Percentiles rank a stretch among this genome's conserved stretches.
Evolutionary conservation across 2,113 vertebrate genomes (phyloP).

Genomic region (Amia ocellicauda): DNA sequence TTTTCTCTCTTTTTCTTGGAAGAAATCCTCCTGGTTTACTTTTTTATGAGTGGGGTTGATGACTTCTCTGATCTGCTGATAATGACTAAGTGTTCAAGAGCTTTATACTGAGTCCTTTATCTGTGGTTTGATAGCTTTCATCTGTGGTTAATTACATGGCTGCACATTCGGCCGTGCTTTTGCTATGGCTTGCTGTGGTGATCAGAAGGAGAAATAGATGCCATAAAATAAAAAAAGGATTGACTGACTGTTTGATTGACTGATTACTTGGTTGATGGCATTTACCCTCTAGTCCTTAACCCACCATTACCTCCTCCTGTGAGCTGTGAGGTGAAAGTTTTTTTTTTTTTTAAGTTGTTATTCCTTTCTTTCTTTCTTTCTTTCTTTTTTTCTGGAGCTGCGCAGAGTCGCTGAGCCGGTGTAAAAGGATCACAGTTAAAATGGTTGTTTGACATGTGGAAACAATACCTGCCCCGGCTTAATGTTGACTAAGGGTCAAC

Average conservation of each 20-base stretch:
- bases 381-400: background rate
- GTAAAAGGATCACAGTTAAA: slow-evolving; percentile 49
- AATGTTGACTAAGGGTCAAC: slow-evolving; percentile 41
- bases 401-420: slow-evolving; percentile 31
- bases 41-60: too few relatives aligned
- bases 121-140: too few relatives aligned
- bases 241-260: background rate
- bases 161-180: too few relatives aligned
- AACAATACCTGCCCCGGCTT: slow-evolving; percentile 49
- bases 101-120: too few relatives aligned
- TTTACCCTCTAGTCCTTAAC: background rate
- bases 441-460: slow-evolving; percentile 49
- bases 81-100: too few relatives aligned
- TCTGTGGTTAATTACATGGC: too few relatives aligned
- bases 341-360: background rate
- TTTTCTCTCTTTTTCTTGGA: too few relatives aligned
- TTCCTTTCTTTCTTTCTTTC: too few relatives aligned
- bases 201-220: too few relatives aligned
- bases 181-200: too few relatives aligned
- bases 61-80: too few relatives aligned
- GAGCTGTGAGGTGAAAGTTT: background rate
- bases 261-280: background rate
- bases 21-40: too few relatives aligned
- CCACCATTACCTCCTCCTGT: background rate
- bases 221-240: background rate